Percentiles rank a stretch among this genome's conserved stretches.
Conservation (phyloP, 2,888 invertebrate genomes). For the Keiferia lycopersicella region DNA sequence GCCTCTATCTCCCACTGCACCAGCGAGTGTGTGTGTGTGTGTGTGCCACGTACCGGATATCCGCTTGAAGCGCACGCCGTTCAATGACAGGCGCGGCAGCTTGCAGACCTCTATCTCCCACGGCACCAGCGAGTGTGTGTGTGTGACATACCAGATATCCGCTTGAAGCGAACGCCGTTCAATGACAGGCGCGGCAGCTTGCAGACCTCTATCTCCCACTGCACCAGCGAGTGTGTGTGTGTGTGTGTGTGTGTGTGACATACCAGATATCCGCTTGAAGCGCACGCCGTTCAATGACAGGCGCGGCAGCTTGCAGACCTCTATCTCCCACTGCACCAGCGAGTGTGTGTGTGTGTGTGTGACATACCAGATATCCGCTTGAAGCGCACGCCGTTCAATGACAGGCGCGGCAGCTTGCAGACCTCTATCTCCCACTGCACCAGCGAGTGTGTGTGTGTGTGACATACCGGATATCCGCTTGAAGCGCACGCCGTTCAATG, state of each 20-base stretch:
- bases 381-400: constrained; percentile 99
- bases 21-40: constrained; percentile 92
- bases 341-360: too few species aligned
- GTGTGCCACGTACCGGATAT: not conserved
- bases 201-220: constrained; percentile 97
- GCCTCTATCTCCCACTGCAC: constrained; percentile 98
- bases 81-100: constrained; percentile 95
- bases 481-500: constrained; percentile 99
- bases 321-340: too few species aligned
- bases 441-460: constrained; percentile 81
- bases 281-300: too few species aligned
- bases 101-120: constrained; percentile 99
- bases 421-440: constrained; percentile 98
- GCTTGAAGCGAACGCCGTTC: too few species aligned
- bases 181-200: constrained; percentile 98
- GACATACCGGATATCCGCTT: constrained; percentile 84
- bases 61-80: too few species aligned
- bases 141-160: too few species aligned
- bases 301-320: too few species aligned
- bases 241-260: not conserved
- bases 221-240: constrained; percentile 97
- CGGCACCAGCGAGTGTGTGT: constrained; percentile 84
- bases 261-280: too few species aligned
- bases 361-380: constrained; percentile 84
- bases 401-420: constrained; percentile 98